Percentiles rank a stretch among this genome's conserved stretches.
phyloP scores from a whole-genome alignment of 2,888 invertebrate genomes.

The Andrena chrysosceles region DNA sequence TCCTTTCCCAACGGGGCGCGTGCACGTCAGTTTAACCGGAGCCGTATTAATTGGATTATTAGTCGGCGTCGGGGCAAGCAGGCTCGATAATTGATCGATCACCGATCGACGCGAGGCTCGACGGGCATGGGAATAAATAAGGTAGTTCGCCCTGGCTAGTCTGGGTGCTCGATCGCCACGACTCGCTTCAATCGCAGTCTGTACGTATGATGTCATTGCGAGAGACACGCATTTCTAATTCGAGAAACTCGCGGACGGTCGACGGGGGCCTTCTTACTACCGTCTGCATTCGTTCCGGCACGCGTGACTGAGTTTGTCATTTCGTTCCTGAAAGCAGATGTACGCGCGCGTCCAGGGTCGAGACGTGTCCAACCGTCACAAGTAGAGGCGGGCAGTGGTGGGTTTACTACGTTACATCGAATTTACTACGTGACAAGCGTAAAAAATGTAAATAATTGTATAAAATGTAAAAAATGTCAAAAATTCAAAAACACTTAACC shows the following conservation, averaged over 20 bases:
- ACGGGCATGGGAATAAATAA: conserved; percentile 15
- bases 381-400: too few species aligned
- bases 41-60: conserved; percentile 51
- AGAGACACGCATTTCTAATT: conserved; percentile 59
- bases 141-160: conserved; percentile 23
- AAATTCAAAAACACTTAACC: too few species aligned
- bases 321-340: conserved; percentile 46
- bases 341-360: conserved; percentile 11
- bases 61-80: conserved; percentile 19
- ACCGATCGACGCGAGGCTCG: conserved; percentile 15
- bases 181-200: conserved; percentile 35
- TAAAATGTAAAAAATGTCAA: too few species aligned
- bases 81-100: conserved; percentile 49
- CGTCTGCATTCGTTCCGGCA: conserved; percentile 39
- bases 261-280: conserved; percentile 10
- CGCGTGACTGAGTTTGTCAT: conserved; percentile 40
- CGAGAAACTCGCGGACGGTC: conserved; percentile 53
- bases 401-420: too few species aligned
- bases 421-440: too few species aligned
- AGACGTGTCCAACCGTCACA: conserved; percentile 3
- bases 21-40: neutral
- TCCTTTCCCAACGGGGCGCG: neutral
- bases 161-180: conserved; percentile 30
- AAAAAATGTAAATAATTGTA: too few species aligned
- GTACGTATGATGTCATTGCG: conserved; percentile 53